phyloP scores from a whole-genome alignment of 2,888 invertebrate species.

The Trichogramma dendrolimi region DNA sequence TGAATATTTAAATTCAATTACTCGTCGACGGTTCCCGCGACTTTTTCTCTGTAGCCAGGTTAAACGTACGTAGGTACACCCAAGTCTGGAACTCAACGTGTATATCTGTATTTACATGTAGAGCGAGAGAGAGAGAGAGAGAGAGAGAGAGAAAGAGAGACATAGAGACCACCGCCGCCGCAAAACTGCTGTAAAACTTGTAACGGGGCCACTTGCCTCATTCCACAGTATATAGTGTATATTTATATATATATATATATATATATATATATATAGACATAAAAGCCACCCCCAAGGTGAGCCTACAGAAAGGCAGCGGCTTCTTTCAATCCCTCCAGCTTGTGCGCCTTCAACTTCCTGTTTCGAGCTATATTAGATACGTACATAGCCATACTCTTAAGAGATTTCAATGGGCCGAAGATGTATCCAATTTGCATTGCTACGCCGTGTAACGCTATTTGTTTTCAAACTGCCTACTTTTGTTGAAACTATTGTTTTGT shows the following conservation, averaged over 20 bases:
- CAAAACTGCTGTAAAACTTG: constrained; percentile 54
- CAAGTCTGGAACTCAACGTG: too few relatives aligned
- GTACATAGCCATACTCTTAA: neutral
- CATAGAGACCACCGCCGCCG: constrained; percentile 36
- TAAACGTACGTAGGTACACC: too few relatives aligned
- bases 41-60: constrained; percentile 41
- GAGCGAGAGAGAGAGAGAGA: too few relatives aligned
- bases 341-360: neutral
- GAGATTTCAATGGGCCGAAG: constrained; percentile 7
- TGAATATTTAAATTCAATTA: constrained; percentile 56
- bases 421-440: constrained; percentile 3
- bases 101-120: constrained; percentile 30
- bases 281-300: constrained; percentile 30
- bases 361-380: neutral
- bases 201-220: constrained; percentile 51
- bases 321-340: neutral
- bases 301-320: neutral
- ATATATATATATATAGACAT: constrained; percentile 2
- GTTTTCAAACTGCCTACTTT: too few relatives aligned
- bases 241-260: too few relatives aligned
- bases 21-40: constrained; percentile 39
- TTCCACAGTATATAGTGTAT: constrained; percentile 29
- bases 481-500: too few relatives aligned
- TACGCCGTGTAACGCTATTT: neutral
- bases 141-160: too few relatives aligned